Conservation (phyloP, 1,140 invertebrate species). For the Drosophila pachea region DNA sequence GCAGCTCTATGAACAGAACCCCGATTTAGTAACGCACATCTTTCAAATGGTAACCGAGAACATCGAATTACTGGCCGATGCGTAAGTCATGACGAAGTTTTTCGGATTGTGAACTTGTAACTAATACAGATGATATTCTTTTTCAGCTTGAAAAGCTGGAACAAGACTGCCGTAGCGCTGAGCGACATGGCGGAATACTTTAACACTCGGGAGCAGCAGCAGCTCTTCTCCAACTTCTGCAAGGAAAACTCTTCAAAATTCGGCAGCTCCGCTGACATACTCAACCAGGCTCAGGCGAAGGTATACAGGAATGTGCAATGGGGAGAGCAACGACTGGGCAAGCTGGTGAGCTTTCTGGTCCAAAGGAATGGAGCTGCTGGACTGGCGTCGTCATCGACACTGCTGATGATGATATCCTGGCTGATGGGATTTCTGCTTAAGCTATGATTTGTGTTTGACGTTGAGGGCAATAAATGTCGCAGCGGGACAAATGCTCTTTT, state of each 20-base stretch:
- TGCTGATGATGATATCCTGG: conserved; percentile 7
- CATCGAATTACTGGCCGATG: conserved; percentile 33
- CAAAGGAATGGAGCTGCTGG: conserved; percentile 15
- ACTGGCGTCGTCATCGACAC: background rate
- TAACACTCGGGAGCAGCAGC: conserved; percentile 78
- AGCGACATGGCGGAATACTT: conserved; percentile 79
- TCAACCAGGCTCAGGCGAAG: conserved; percentile 13
- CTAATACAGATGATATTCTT: conserved; percentile 5
- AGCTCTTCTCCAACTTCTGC: conserved; percentile 33
- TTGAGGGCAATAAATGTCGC: conserved; percentile 47
- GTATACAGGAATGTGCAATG: conserved; percentile 42
- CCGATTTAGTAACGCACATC: conserved; percentile 70
- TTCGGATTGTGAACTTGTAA: background rate
- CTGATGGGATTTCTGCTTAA: conserved; percentile 28
- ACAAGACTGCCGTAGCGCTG: conserved; percentile 72
- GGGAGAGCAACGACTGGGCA: conserved; percentile 32
- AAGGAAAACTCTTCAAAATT: conserved; percentile 9
- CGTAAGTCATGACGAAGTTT: conserved; percentile 40
- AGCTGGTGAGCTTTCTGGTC: conserved; percentile 21
- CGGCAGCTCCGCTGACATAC: conserved; percentile 15
- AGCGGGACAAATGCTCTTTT: conserved; percentile 68
- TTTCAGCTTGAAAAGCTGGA: conserved; percentile 68
- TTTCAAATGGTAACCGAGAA: conserved; percentile 51
- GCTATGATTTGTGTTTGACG: conserved; percentile 42
- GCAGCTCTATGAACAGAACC: conserved; percentile 77